These are phyloP conservation scores for Cassiopea andromeda DNA, from an alignment of 30 jellyfish, hydroid and myxozoan species.

Conservation along the genomic window DNA sequence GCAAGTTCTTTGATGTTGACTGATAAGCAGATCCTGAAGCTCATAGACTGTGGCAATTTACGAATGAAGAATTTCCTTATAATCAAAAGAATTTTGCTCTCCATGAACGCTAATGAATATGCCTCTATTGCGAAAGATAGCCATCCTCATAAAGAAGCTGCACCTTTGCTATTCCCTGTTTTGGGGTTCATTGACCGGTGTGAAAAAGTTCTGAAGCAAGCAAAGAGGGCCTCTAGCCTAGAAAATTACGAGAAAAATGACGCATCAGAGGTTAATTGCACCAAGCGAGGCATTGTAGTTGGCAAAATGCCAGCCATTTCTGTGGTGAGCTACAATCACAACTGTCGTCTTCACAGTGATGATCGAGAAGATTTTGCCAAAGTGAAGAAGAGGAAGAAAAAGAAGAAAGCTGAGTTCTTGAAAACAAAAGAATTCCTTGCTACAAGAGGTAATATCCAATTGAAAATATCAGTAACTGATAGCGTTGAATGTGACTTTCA, in stretches of 20 bases:
- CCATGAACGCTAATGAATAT: neutral
- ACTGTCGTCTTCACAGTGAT: neutral
- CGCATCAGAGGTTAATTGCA: slow-evolving; percentile 17
- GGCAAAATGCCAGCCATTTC: slow-evolving; percentile 56
- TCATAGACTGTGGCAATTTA: slow-evolving; percentile 29
- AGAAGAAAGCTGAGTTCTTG: neutral
- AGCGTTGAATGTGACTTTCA: too few relatives aligned
- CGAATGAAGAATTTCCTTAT: slow-evolving; percentile 11
- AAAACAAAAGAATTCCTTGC: slow-evolving; percentile 8
- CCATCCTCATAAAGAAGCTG: slow-evolving; percentile 5
- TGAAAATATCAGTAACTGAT: too few relatives aligned
- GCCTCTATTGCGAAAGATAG: neutral
- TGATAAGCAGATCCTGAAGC: slow-evolving; percentile 7
- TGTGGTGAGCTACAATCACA: slow-evolving; percentile 27
- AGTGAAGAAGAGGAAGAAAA: slow-evolving; percentile 8
- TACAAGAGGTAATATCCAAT: slow-evolving; percentile 15
- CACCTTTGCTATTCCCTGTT: slow-evolving; percentile 5
- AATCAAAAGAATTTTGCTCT: slow-evolving; percentile 17
- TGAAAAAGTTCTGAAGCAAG: slow-evolving; percentile 26
- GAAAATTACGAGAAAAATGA: neutral
- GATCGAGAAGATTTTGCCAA: neutral
- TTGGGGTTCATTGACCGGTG: slow-evolving; percentile 56
- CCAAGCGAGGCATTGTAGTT: slow-evolving; percentile 35
- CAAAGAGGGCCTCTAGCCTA: neutral
- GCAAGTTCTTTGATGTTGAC: slow-evolving; percentile 26